phyloP scores from a whole-genome alignment of 2,888 invertebrate species.

The Melangyna quadrimaculata region DNA sequence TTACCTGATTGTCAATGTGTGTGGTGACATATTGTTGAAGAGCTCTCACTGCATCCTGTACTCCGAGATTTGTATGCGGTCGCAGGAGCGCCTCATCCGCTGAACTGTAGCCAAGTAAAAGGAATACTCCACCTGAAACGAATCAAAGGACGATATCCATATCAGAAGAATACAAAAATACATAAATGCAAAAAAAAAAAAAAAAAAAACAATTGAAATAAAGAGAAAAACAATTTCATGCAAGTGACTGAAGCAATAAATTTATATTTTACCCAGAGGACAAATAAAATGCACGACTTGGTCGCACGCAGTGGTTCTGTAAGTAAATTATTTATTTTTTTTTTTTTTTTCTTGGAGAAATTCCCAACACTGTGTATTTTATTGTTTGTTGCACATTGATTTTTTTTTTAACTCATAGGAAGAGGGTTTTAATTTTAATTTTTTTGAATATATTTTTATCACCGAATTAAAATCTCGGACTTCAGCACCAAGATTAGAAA shows the following conservation, averaged over 20 bases:
- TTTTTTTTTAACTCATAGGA: too few relatives aligned
- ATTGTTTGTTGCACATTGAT: not conserved
- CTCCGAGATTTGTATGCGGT: slow-evolving; percentile 91
- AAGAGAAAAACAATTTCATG: slow-evolving; percentile 48
- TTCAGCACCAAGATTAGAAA: too few relatives aligned
- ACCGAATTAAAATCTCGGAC: too few relatives aligned
- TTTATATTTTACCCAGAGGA: slow-evolving; percentile 55
- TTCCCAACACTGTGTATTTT: not conserved
- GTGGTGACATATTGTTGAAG: slow-evolving; percentile 90
- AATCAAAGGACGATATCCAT: slow-evolving; percentile 16
- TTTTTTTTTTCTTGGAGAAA: too few relatives aligned
- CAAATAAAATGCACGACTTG: slow-evolving; percentile 34
- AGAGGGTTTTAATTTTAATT: too few relatives aligned
- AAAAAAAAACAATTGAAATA: slow-evolving; percentile 2
- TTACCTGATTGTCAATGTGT: slow-evolving; percentile 88
- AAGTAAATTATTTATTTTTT: not conserved
- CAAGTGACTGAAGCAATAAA: slow-evolving; percentile 62
- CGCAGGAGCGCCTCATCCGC: slow-evolving; percentile 92
- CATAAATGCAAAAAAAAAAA: not conserved
- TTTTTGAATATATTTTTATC: too few relatives aligned
- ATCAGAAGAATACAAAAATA: not conserved
- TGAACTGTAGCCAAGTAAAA: slow-evolving; percentile 94
- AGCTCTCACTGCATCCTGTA: slow-evolving; percentile 91
- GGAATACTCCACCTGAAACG: slow-evolving; percentile 89
- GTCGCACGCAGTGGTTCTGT: not conserved